A percentile compares a stretch with the other conserved stretches of the same genome.
Evolutionary conservation across 2,797 vertebrate genomes (phyloP).

Genomic region (Kryptolebias ocellatus): DNA sequence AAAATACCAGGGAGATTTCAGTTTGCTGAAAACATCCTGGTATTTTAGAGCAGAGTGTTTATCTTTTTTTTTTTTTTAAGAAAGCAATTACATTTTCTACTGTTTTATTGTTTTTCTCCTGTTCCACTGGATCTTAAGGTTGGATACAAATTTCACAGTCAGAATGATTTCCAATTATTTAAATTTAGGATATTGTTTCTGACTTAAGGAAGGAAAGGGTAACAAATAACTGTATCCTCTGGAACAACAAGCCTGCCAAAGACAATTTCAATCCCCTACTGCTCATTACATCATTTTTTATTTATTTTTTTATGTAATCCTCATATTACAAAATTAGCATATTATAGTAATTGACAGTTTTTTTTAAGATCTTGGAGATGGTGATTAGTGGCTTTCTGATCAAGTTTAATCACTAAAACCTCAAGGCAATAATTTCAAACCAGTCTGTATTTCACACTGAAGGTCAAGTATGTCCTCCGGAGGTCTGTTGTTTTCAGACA

Average conservation of each 20-base stretch:
- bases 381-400: conserved; percentile 19
- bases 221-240: conserved; percentile 7
- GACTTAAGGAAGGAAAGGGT: background rate
- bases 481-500: conserved; percentile 14
- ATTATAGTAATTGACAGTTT: background rate
- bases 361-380: conserved; percentile 3
- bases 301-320: background rate
- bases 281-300: conserved; percentile 2
- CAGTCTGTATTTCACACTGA: conserved; percentile 11
- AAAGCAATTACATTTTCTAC: conserved; percentile 16
- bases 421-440: conserved; percentile 19
- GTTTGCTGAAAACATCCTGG: conserved; percentile 10
- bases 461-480: conserved; percentile 26
- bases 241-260: conserved; percentile 7
- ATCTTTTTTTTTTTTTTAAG: background rate
- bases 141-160: conserved; percentile 40
- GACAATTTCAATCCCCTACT: background rate
- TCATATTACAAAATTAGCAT: too few relatives aligned
- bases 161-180: conserved; percentile 40
- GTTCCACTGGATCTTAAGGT: conserved; percentile 9
- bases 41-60: conserved; percentile 1
- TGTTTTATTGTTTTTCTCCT: conserved; percentile 13
- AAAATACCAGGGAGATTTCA: conserved; percentile 5
- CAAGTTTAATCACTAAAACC: conserved; percentile 14
- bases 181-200: conserved; percentile 12